These are phyloP conservation scores for Corythornis vintsioides DNA, from an alignment of 2,113 vertebrate species.

Conservation along the genomic window DNA sequence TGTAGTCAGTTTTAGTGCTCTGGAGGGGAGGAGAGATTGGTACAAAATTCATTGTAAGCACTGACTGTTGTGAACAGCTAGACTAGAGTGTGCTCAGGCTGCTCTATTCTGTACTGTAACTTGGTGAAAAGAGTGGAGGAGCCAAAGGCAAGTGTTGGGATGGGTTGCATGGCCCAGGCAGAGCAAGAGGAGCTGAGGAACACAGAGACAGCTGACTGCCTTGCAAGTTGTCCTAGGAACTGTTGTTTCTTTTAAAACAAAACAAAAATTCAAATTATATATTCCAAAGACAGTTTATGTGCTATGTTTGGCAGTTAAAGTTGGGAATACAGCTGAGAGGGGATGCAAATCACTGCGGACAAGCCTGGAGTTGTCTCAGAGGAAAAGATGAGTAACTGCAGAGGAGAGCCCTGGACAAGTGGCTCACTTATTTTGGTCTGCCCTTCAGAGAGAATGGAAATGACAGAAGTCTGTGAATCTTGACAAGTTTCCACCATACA, in stretches of 20 bases:
- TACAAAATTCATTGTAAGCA: not conserved
- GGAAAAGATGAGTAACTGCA: constrained; percentile 26
- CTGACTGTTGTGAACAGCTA: not conserved
- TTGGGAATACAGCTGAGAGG: not conserved
- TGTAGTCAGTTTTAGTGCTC: not conserved
- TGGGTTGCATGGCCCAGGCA: not conserved
- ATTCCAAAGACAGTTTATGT: not conserved
- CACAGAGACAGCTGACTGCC: not conserved
- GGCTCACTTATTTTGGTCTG: not conserved
- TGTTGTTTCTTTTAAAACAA: not conserved
- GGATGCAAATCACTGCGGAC: not conserved
- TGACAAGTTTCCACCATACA: not conserved
- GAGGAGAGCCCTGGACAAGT: not conserved
- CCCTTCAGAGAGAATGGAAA: not conserved
- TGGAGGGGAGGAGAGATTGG: not conserved
- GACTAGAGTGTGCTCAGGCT: not conserved
- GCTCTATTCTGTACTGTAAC: not conserved
- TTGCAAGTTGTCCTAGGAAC: constrained; percentile 16
- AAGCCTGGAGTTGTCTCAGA: not conserved
- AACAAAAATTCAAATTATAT: not conserved
- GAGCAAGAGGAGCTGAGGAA: not conserved
- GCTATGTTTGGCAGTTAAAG: constrained; percentile 23
- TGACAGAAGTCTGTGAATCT: not conserved
- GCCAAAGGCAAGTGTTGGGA: not conserved
- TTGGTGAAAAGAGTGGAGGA: not conserved